phyloP scores from a whole-genome alignment of 2,888 invertebrate species.

The Sussaba pulchella region DNA sequence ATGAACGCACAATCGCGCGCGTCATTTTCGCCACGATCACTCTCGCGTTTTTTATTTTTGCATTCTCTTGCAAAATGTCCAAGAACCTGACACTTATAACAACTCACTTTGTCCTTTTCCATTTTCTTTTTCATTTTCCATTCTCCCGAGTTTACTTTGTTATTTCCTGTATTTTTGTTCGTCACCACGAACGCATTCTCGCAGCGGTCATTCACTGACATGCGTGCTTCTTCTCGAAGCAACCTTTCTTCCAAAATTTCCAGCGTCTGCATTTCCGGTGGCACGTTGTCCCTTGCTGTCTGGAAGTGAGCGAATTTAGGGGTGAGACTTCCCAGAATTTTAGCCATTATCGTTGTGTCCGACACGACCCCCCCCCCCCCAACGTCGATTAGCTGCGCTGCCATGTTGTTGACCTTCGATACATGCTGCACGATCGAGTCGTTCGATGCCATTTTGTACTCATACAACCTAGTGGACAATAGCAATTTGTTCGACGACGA shows the following conservation, averaged over 20 bases:
- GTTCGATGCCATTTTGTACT: not conserved
- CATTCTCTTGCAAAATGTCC: conserved; percentile 47
- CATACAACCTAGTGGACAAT: not conserved
- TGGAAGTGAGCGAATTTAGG: not conserved
- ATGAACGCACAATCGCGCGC: conserved; percentile 34
- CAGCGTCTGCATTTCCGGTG: conserved; percentile 33
- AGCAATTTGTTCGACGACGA: no score
- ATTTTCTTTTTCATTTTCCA: conserved; percentile 16
- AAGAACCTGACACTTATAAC: conserved; percentile 40
- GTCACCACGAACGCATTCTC: no score
- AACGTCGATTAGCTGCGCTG: not conserved
- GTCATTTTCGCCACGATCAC: conserved; percentile 16
- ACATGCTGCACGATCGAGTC: not conserved
- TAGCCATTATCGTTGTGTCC: not conserved
- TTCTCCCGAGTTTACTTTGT: conserved; percentile 1
- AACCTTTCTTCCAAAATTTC: conserved; percentile 63
- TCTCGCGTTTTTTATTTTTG: conserved; percentile 11
- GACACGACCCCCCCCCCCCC: not conserved
- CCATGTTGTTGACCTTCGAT: not conserved
- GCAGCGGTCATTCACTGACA: no score
- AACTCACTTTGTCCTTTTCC: conserved; percentile 32
- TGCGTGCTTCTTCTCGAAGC: conserved; percentile 65
- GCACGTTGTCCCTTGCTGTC: not conserved
- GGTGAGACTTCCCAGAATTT: not conserved
- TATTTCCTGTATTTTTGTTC: conserved; percentile 22